phyloP scores from a whole-genome alignment of 2,113 vertebrate species.

The Blennius ocellaris region DNA sequence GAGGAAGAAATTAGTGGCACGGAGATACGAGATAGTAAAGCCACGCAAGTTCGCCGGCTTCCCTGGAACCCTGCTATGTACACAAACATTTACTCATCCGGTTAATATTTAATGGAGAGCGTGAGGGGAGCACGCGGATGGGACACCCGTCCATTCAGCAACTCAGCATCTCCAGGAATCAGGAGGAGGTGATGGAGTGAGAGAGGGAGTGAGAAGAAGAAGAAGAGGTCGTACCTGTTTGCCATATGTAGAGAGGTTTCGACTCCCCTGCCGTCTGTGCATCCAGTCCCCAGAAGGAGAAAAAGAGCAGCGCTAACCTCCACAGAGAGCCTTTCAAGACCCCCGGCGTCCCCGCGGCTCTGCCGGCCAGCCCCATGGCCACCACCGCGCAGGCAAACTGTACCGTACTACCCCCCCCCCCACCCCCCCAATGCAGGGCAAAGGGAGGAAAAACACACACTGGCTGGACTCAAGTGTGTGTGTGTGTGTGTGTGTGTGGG shows the following conservation, averaged over 20 bases:
- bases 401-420: constrained; percentile 73
- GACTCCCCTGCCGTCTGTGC: constrained; percentile 74
- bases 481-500: neutral
- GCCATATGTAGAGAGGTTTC: constrained; percentile 83
- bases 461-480: constrained; percentile 24
- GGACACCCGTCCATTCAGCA: constrained; percentile 4
- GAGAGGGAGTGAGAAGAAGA: neutral
- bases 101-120: constrained; percentile 40
- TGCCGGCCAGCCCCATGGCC: constrained; percentile 76
- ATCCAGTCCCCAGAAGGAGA: constrained; percentile 63
- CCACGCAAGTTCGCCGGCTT: constrained; percentile 12
- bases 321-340: constrained; percentile 62
- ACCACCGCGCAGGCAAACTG: constrained; percentile 45
- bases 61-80: constrained; percentile 1
- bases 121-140: constrained; percentile 4
- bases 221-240: constrained; percentile 76
- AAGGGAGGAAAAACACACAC: neutral
- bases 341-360: constrained; percentile 46
- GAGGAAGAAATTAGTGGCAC: neutral
- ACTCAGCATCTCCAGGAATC: constrained; percentile 14
- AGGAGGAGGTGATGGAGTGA: constrained; percentile 11
- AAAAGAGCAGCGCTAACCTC: constrained; percentile 65
- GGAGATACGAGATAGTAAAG: neutral
- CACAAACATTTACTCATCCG: constrained; percentile 37
- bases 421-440: constrained; percentile 70